phyloP scores from a whole-genome alignment of 2,113 vertebrate genomes.

The Anser brachyrhynchus region DNA sequence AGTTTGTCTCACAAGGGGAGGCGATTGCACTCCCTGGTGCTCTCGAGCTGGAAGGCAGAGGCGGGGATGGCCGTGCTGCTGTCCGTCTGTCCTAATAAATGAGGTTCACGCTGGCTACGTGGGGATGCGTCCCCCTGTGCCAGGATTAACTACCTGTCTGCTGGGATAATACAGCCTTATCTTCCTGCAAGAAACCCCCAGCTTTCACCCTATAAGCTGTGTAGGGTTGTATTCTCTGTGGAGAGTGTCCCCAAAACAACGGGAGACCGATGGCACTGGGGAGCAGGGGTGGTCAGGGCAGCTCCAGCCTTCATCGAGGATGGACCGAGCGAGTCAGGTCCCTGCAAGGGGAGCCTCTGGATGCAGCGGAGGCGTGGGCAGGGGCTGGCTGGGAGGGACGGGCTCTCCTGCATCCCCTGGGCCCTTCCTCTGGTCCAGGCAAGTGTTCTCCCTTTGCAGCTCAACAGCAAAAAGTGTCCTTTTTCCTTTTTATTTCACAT shows the following conservation, averaged over 20 bases:
- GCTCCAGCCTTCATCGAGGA: no score
- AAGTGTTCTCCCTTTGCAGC: not conserved
- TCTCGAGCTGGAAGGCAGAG: not conserved
- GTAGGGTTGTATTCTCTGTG: not conserved
- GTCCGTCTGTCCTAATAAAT: not conserved
- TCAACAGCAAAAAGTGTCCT: not conserved
- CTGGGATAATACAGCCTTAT: not conserved
- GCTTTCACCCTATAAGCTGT: not conserved
- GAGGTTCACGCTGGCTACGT: not conserved
- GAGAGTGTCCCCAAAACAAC: not conserved
- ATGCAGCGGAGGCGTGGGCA: not conserved
- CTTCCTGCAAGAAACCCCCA: not conserved
- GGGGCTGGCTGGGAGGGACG: fast-evolving
- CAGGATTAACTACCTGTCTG: not conserved
- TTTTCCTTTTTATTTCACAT: not conserved
- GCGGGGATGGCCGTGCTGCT: not conserved
- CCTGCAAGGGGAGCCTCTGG: not conserved
- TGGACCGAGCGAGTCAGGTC: not conserved
- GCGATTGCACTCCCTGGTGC: not conserved
- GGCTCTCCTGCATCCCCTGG: not conserved
- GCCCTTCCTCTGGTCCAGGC: not conserved
- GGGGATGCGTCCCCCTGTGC: not conserved
- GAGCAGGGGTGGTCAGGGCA: no score
- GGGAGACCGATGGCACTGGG: not conserved
- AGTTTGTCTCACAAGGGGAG: not conserved